A percentile compares a stretch with the other conserved stretches of the same genome.
phyloP scores from a whole-genome alignment of 1,140 invertebrate species.

The Paracyclopina nana region DNA sequence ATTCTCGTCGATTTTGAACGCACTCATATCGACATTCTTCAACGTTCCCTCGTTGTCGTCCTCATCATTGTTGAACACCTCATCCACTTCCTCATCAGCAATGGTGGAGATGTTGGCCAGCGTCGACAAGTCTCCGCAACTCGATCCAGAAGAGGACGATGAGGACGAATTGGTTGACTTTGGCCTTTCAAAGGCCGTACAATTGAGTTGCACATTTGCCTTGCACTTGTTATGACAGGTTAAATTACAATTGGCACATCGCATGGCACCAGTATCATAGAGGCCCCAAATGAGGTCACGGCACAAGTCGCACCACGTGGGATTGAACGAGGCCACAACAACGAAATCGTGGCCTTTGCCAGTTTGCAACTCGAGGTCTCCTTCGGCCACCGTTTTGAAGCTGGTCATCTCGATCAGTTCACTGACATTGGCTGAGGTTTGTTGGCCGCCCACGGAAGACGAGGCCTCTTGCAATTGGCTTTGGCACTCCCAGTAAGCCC shows the following conservation, averaged over 20 bases:
- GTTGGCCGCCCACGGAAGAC: not conserved
- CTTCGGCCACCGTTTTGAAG: not conserved
- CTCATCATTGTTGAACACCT: too few relatives aligned
- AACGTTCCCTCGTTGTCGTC: too few relatives aligned
- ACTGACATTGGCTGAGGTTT: too few relatives aligned
- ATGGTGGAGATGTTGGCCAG: too few relatives aligned
- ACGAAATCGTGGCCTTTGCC: conserved; percentile 8
- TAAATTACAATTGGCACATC: conserved; percentile 2
- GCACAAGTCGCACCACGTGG: conserved; percentile 15
- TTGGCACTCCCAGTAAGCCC: too few relatives aligned
- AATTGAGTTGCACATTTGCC: not conserved
- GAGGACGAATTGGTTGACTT: too few relatives aligned
- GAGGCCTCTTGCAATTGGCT: not conserved
- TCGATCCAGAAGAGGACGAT: too few relatives aligned
- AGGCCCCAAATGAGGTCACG: conserved; percentile 15
- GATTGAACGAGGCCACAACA: not conserved
- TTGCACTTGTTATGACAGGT: conserved; percentile 10
- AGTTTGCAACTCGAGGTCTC: not conserved
- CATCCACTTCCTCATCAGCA: too few relatives aligned
- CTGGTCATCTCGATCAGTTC: not conserved
- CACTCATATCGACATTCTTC: too few relatives aligned
- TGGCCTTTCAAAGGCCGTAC: too few relatives aligned
- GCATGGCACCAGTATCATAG: conserved; percentile 10
- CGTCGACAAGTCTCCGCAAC: too few relatives aligned
- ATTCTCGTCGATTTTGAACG: too few relatives aligned